phyloP scores from a whole-genome alignment of 1,140 invertebrate species.

The Ceratina calcarata region DNA sequence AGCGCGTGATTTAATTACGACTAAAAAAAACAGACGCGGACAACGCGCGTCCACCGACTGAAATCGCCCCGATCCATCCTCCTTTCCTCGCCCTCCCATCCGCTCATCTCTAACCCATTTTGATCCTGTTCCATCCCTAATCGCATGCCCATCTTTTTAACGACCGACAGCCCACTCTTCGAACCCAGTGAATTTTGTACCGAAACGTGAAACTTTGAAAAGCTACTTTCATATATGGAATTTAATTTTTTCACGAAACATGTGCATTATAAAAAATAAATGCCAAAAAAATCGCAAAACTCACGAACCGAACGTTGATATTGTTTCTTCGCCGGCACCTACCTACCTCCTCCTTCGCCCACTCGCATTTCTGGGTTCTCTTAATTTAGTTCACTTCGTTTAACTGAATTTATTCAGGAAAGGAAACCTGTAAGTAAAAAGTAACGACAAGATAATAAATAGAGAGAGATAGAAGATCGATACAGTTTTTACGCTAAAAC shows the following conservation, averaged over 20 bases:
- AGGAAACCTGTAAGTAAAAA: too few relatives aligned
- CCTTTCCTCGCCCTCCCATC: constrained; percentile 16
- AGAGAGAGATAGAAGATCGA: too few relatives aligned
- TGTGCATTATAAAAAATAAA: constrained; percentile 72
- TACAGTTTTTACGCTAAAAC: too few relatives aligned
- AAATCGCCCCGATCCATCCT: neutral
- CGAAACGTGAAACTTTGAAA: constrained; percentile 69
- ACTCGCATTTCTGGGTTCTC: neutral
- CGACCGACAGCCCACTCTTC: constrained; percentile 49
- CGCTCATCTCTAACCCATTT: too few relatives aligned
- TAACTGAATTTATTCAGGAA: neutral
- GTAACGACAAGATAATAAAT: too few relatives aligned
- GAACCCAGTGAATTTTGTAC: constrained; percentile 71
- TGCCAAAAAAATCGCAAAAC: constrained; percentile 69
- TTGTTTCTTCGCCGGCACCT: constrained; percentile 12
- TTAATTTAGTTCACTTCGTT: neutral
- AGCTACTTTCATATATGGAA: constrained; percentile 70
- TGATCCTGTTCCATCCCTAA: neutral
- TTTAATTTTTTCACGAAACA: constrained; percentile 72
- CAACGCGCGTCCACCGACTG: neutral
- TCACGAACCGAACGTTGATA: constrained; percentile 28
- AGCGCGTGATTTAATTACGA: neutral
- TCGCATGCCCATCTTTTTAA: constrained; percentile 18
- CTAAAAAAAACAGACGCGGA: constrained; percentile 16
- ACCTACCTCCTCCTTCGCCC: too few relatives aligned